These are phyloP conservation scores for Bovichtus variegatus DNA, from an alignment of 2,797 vertebrate genomes.

Conservation along the genomic window DNA sequence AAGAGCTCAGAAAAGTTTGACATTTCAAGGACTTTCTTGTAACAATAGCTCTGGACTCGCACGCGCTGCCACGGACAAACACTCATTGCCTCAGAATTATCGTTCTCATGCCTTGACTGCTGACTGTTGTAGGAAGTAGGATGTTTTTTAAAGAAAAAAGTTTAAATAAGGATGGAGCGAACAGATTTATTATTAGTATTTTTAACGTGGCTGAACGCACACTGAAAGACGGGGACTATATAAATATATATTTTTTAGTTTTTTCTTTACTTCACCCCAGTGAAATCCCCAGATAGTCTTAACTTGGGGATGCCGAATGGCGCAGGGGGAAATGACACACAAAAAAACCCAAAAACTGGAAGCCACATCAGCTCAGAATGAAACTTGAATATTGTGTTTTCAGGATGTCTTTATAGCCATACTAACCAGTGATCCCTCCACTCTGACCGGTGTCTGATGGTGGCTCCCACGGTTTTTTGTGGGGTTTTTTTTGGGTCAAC, in stretches of 20 bases:
- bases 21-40: slow-evolving; percentile 53
- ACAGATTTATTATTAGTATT: slow-evolving; percentile 4
- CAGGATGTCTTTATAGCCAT: slow-evolving; percentile 74
- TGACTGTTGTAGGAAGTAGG: slow-evolving; percentile 68
- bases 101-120: slow-evolving; percentile 71
- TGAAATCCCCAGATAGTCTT: no score
- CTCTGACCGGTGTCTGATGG: slow-evolving; percentile 18
- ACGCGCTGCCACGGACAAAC: slow-evolving; percentile 22
- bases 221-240: neutral
- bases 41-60: slow-evolving; percentile 3
- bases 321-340: no score
- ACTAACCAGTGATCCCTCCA: slow-evolving; percentile 68
- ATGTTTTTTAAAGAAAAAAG: slow-evolving; percentile 20
- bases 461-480: slow-evolving; percentile 10
- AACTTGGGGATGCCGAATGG: neutral
- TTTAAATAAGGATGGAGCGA: slow-evolving; percentile 2
- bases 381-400: slow-evolving; percentile 66
- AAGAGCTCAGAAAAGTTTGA: slow-evolving; percentile 49
- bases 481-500: slow-evolving; percentile 21
- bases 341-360: neutral
- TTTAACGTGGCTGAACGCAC: slow-evolving; percentile 29
- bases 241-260: neutral
- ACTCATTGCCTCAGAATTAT: slow-evolving; percentile 60
- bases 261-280: neutral
- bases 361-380: slow-evolving; percentile 39